Evolutionary conservation across 2,113 vertebrate genomes (phyloP).

Genomic region (Caranx melampygus): DNA sequence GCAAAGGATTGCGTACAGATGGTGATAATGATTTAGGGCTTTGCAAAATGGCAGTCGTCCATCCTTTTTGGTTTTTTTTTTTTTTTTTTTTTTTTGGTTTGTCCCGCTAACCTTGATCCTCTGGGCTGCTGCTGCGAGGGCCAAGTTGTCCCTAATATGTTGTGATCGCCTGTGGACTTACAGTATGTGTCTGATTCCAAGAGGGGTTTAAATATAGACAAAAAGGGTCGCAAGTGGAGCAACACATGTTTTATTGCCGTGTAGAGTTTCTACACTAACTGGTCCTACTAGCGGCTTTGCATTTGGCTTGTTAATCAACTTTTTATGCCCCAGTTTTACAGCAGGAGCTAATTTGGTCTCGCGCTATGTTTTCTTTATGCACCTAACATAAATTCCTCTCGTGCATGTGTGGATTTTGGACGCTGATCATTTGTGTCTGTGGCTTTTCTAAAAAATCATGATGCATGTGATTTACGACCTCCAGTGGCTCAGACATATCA

Average conservation of each 20-base stretch:
- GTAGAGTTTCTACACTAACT: slow-evolving; percentile 12
- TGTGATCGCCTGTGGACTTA: slow-evolving; percentile 14
- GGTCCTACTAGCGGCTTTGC: neutral
- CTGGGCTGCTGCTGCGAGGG: neutral
- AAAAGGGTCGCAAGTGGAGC: slow-evolving; percentile 10
- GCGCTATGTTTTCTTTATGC: slow-evolving; percentile 25
- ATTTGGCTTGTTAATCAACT: slow-evolving; percentile 17
- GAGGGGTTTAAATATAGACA: slow-evolving; percentile 21
- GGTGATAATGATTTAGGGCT: slow-evolving; percentile 54
- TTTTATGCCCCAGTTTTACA: slow-evolving; percentile 29
- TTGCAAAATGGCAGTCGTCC: slow-evolving; percentile 32
- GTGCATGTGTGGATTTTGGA: slow-evolving; percentile 35
- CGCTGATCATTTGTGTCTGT: slow-evolving; percentile 7
- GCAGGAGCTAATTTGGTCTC: slow-evolving; percentile 22
- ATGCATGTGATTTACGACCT: slow-evolving; percentile 11
- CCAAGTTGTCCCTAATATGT: slow-evolving; percentile 30
- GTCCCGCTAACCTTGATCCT: slow-evolving; percentile 31
- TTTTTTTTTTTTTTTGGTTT: neutral
- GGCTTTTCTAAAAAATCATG: slow-evolving; percentile 5
- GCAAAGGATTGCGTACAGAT: slow-evolving; percentile 59
- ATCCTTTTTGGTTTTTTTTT: no score
- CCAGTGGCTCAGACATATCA: slow-evolving; percentile 15
- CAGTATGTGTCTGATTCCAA: neutral
- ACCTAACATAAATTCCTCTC: slow-evolving; percentile 43
- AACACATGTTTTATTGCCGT: slow-evolving; percentile 45